These are phyloP conservation scores for Aurelia aurita DNA, from an alignment of 30 jellyfish, hydroid and myxozoan species.

Conservation along the genomic window DNA sequence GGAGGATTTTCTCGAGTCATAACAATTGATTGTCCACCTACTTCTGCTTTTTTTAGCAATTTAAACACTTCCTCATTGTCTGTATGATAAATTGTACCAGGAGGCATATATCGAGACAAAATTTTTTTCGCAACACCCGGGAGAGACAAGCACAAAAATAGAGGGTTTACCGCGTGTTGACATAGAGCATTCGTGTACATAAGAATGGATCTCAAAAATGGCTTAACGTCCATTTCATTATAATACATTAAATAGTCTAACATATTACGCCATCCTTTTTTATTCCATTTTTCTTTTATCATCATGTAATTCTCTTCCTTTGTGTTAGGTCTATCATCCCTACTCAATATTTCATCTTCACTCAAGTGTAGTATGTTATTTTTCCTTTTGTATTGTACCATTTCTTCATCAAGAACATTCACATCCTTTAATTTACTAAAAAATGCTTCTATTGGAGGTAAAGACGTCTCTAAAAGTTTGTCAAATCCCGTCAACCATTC, in stretches of 20 bases:
- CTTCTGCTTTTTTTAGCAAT: not conserved
- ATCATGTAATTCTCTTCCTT: too few relatives aligned
- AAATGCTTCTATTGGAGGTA: not conserved
- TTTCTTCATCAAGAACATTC: not conserved
- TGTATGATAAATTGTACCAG: not conserved
- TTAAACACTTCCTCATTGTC: not conserved
- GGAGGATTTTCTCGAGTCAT: slow-evolving; percentile 9
- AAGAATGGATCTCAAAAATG: not conserved
- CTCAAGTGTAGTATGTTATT: not conserved
- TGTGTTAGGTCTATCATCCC: too few relatives aligned
- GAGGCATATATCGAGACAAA: not conserved
- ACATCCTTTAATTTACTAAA: not conserved
- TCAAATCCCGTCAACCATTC: not conserved
- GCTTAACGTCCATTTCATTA: not conserved
- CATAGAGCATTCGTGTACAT: not conserved
- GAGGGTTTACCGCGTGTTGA: not conserved
- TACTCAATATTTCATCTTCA: too few relatives aligned
- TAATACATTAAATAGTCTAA: not conserved
- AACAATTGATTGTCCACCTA: slow-evolving; percentile 40
- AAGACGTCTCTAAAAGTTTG: not conserved
- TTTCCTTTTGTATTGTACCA: not conserved
- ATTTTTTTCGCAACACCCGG: not conserved
- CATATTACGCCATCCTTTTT: not conserved
- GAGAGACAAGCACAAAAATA: not conserved
- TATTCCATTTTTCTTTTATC: too few relatives aligned